A percentile compares a stretch with the other conserved stretches of the same genome.
These are phyloP conservation scores for Sturnus vulgaris DNA, from an alignment of 2,113 vertebrate species.

Conservation along the genomic window DNA sequence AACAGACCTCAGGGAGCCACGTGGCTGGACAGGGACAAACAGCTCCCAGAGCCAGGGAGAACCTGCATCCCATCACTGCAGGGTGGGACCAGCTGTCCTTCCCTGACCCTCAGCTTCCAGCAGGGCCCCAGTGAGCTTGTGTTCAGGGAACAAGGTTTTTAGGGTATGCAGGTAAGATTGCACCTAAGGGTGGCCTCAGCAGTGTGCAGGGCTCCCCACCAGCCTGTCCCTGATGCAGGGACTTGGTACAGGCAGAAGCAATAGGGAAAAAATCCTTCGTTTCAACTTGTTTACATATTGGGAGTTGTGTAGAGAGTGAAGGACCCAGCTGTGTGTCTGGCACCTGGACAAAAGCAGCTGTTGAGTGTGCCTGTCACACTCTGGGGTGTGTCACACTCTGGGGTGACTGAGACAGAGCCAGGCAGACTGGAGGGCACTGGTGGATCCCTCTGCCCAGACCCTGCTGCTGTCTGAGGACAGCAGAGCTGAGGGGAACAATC, in stretches of 20 bases:
- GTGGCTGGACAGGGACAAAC: not conserved
- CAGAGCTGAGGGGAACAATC: not conserved
- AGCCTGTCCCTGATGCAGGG: not conserved
- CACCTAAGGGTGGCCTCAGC: not conserved
- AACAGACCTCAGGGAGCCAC: not conserved
- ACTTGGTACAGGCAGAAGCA: not conserved
- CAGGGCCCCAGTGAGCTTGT: not conserved
- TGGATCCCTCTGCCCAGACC: not conserved
- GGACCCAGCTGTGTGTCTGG: not conserved
- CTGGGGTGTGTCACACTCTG: too few species aligned
- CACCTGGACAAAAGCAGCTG: not conserved
- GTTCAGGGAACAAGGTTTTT: not conserved
- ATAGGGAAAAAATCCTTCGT: not conserved
- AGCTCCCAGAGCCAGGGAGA: not conserved
- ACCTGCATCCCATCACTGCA: not conserved
- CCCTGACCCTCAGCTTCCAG: not conserved
- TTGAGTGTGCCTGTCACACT: not conserved
- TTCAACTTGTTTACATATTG: not conserved
- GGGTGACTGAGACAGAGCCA: not conserved
- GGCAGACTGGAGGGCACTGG: not conserved
- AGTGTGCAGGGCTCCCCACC: not conserved
- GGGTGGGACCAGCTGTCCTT: not conserved
- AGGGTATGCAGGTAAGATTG: not conserved
- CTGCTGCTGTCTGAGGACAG: not conserved
- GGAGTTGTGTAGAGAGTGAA: not conserved